phyloP scores from a whole-genome alignment of 2,888 invertebrate species.

The Campoplex capitator region DNA sequence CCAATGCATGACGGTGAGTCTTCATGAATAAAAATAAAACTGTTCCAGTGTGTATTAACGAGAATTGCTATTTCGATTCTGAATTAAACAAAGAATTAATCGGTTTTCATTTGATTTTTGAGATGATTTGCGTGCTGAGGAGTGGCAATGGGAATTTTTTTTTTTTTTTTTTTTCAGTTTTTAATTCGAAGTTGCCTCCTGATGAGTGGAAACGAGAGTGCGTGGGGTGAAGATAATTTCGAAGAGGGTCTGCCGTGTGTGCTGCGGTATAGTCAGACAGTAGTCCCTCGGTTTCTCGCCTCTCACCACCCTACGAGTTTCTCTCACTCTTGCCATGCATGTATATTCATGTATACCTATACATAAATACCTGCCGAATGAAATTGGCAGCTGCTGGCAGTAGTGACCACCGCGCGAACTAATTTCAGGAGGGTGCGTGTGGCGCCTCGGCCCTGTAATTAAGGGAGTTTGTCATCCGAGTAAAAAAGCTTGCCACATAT shows the following conservation, averaged over 20 bases:
- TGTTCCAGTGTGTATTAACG: neutral
- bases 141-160: constrained; percentile 29
- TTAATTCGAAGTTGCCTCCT: constrained; percentile 19
- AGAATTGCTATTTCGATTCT: neutral
- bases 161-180: constrained; percentile 37
- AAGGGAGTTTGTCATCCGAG: constrained; percentile 83
- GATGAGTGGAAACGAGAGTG: constrained; percentile 37
- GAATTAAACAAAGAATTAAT: neutral
- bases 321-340: constrained; percentile 29
- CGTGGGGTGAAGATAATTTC: constrained; percentile 57
- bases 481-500: constrained; percentile 75
- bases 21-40: neutral
- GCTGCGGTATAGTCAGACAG: constrained; percentile 27
- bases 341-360: constrained; percentile 18
- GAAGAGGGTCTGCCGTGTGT: constrained; percentile 57
- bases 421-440: constrained; percentile 73
- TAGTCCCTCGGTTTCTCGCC: constrained; percentile 66
- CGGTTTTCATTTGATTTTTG: neutral
- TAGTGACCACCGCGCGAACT: constrained; percentile 66
- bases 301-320: constrained; percentile 54
- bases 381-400: constrained; percentile 76
- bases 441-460: constrained; percentile 81
- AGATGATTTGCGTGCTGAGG: constrained; percentile 27
- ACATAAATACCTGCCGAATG: constrained; percentile 63
- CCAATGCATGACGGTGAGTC: neutral